phyloP scores from a whole-genome alignment of 1,140 invertebrate genomes.

The Trypoxylus dichotomus region DNA sequence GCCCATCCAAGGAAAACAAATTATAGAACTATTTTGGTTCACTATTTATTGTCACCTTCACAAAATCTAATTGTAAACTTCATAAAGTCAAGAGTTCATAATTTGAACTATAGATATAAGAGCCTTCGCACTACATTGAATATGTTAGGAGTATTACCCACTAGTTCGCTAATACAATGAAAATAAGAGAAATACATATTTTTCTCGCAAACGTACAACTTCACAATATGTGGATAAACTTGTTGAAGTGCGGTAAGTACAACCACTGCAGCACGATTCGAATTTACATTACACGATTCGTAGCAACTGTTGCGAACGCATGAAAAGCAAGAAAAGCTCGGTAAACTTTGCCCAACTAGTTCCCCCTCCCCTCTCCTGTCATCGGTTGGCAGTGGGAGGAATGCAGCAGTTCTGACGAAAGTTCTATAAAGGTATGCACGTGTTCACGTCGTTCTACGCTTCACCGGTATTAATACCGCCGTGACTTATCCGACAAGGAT shows the following conservation, averaged over 20 bases:
- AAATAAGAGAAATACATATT: neutral
- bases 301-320: slow-evolving; percentile 5
- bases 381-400: neutral
- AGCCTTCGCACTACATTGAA: no score
- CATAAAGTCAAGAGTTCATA: no score
- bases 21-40: no score
- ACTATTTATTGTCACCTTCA: no score
- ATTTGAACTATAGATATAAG: no score
- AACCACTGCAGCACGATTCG: neutral
- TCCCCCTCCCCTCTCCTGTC: neutral
- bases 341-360: neutral
- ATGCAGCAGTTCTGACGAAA: neutral
- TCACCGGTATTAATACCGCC: neutral
- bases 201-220: neutral
- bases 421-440: neutral
- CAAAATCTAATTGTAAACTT: no score
- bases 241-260: neutral
- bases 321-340: neutral
- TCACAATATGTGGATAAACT: slow-evolving; percentile 20
- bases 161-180: neutral
- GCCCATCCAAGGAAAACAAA: no score
- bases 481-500: slow-evolving; percentile 4
- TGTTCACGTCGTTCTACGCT: neutral
- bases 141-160: neutral
- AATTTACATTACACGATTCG: slow-evolving; percentile 17